Evolutionary conservation across 2,888 invertebrate genomes (phyloP), one percentile per base, ranked within the genome.

Genomic region (Leptopilina drosophilae): DNA sequence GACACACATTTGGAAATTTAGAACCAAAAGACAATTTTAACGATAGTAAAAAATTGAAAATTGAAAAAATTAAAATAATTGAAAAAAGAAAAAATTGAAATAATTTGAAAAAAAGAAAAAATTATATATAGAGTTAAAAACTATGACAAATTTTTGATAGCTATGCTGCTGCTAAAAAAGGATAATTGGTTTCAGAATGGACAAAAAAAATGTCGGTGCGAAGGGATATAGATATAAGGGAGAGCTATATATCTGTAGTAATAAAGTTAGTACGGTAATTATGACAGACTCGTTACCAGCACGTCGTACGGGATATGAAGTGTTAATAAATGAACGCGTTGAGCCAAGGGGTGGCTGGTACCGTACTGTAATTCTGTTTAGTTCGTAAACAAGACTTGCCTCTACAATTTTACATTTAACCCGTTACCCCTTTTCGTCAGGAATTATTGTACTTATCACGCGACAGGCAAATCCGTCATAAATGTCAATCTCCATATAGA

Each of bases 221-320:
- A 83, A 81, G 83, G 81, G 83, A 80, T 80, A 33, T 33, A 33
- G 33, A 33, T 33, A 33, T 33, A 33, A 83, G 84, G 84, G 87
- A 85, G 85, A 85, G 85, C 84, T 42, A 62, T 85, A 85, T 86
- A 87, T 88, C 84, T 88, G 85, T 82, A 85, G 88, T 91, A 91
- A 91, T 91, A 91, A 90, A 91, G 91, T 91, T 91, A 89, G 90
- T 89, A 84, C 86, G 90, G 87, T 91, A 91, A 91, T 91, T 91
- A 91, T 91, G 91, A 91, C 91, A 91, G 89, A 90, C 91, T 91
- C 91, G 91, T 91, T 91, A 91, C 90, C 87, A 87, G 88, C 88
- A 89, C 89, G 91, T 91, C 91, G 89, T 88, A 87, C 89, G 88
- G 88, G 88, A 90, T 90, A 91, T 90, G 91, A 91, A 90, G 91